Evolutionary conservation across 2,888 invertebrate species (phyloP), one percentile per base, ranked within the genome.

Genomic region (Ceraclea dissimilis): DNA sequence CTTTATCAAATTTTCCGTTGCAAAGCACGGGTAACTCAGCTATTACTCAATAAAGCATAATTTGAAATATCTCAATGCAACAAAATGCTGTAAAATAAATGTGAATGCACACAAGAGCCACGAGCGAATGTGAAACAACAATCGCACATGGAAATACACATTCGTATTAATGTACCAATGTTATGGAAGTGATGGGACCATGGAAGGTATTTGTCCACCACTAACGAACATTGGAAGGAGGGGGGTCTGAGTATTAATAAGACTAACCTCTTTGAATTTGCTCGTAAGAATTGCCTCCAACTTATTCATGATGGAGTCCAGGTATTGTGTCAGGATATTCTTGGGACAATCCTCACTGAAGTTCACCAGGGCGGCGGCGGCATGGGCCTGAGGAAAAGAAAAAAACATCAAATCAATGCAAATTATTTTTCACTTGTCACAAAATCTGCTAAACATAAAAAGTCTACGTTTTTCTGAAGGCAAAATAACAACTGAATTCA

Each of bases 301-400:
- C 72, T 95, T 95, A 54, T 78, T 79, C 87, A 98, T 94, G 63
- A 99, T 86, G 19, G 85, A 85, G 66, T 95, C 90, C 61, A 99
- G 80, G 70, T 99, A 98, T 62, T 85, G 86, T 10, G 88, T 88
- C 61, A 99, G 78, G 64, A 98, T 93, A 65, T 85, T 82, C 72
- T 98, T 97, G 0, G 98, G 96, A 71, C 98, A 98, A 72, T 98
- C 98, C 77, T 99, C 99, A 67, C 95, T 94, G 76, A 99, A 99
- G 76, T 99, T 99, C 1, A 99, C 98, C 62, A 99, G 79, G 49
- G 99, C 99, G 52, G 99, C 98, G 48, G 96, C 90, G 65, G 84
- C 83, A 65, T 86, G 86, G 54, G 86, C 85, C 75, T 86, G 77
- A 10, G 13, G 11, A 6, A 31, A 44, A n/a, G n/a, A n/a, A n/a